phyloP scores from a whole-genome alignment of 2,888 invertebrate species.

The Brenthis hecate region DNA sequence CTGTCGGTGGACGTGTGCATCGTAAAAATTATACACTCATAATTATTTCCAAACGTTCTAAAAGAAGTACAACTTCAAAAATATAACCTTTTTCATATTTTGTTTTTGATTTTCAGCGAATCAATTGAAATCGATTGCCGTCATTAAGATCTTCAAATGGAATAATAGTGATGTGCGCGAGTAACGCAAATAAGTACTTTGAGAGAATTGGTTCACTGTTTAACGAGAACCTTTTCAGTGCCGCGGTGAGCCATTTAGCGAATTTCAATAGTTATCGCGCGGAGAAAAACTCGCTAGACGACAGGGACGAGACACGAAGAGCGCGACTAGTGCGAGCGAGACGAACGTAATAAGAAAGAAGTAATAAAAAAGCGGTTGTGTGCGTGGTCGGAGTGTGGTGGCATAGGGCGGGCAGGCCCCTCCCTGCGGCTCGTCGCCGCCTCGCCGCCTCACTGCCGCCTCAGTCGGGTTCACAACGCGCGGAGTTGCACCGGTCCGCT shows the following conservation, averaged over 20 bases:
- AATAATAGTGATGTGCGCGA: conserved; percentile 71
- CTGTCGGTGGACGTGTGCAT: too few relatives aligned
- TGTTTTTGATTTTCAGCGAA: too few relatives aligned
- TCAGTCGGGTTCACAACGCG: conserved; percentile 74
- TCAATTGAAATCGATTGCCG: background rate
- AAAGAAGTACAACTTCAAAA: too few relatives aligned
- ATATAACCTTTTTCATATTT: too few relatives aligned
- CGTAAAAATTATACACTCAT: too few relatives aligned
- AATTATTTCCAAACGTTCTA: too few relatives aligned
- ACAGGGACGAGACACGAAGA: conserved; percentile 61
- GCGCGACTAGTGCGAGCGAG: conserved; percentile 64
- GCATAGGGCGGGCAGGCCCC: conserved; percentile 80
- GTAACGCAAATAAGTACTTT: conserved; percentile 76
- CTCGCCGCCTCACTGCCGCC: conserved; percentile 67
- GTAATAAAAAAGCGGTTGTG: conserved; percentile 80
- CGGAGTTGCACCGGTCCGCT: conserved; percentile 72
- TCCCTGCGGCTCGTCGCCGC: conserved; percentile 73
- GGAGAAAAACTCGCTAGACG: conserved; percentile 76
- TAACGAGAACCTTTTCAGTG: conserved; percentile 81
- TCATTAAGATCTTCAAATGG: conserved; percentile 53
- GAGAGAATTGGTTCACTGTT: conserved; percentile 78
- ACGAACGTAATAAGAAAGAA: conserved; percentile 77
- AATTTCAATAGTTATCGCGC: conserved; percentile 82
- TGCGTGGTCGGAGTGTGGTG: conserved; percentile 80
- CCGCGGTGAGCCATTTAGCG: conserved; percentile 81